Base-by-base conservation (phyloP, 2,888 invertebrate species). In the Hylaea fasciaria region DNA sequence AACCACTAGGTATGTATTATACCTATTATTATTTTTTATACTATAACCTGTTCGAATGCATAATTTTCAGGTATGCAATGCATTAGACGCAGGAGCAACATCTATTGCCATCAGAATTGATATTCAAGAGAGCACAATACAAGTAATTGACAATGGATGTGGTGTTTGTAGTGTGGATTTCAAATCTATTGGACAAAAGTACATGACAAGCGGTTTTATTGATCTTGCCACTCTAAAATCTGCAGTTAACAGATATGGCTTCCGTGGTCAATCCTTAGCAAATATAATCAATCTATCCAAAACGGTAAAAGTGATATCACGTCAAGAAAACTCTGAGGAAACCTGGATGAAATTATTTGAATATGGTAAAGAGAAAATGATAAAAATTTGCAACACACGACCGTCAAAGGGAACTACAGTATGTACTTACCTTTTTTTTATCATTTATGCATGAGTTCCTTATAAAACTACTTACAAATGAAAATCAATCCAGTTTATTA, bases 141-240 rank as follows among this genome's bases (percentile, higher is more conserved):
- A 96, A 93, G 95, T 97, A 7, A 92, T 96, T 40, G 97, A 97
- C 78, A 96, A 97, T 89, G 97, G 97, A 1, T 71, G 66, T 69
- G 97, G 97, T 1, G 94, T 97, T 32, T 70, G 84, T 2, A 82
- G 87, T 70, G 74, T 83, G 28, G 93, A 95, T 76, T 87, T 96
- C 62, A 76, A 89, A 47, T 66, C 85, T 22, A 76, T 96, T 48
- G 96, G 95, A 12, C 82, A 89, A 68, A 93, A 94, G 66, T 93
- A 95, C 72, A 88, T 93, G 73, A 95, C 96, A 0, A 96, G 94
- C 78, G 96, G 95, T 86, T 93, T 94, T 71, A 83, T 88, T 43
- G 85, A 91, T 57, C 57, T 94, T 7, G 72, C 82, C 14, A 93
- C 94, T 62, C 82, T 95, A 17, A 89, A 93, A 71, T 83, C 85